Evolutionary conservation across 2,888 invertebrate species (phyloP).

Genomic region (Drosophila seclusa): DNA sequence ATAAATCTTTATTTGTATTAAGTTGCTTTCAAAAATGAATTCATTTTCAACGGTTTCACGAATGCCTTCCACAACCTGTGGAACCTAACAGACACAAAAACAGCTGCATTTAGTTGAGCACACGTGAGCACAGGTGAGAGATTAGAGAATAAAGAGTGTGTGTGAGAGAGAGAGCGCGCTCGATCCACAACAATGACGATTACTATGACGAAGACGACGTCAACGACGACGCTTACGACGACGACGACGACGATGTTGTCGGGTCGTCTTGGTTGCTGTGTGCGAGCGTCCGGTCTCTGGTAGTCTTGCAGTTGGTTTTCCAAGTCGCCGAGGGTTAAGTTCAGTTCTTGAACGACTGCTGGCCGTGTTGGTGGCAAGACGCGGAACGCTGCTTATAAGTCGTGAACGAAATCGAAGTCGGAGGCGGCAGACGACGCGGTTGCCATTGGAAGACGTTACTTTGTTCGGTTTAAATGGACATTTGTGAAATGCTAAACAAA

Average conservation of each 20-base stretch:
- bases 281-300: conserved; percentile 24
- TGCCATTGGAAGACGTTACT: conserved; percentile 55
- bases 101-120: conserved; percentile 49
- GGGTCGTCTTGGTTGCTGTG: conserved; percentile 34
- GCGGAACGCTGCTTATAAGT: conserved; percentile 44
- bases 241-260: conserved; percentile 19
- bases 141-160: conserved; percentile 9
- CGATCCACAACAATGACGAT: conserved; percentile 57
- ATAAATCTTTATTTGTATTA: background rate
- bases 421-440: conserved; percentile 41
- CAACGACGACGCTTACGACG: conserved; percentile 7
- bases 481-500: conserved; percentile 57
- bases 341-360: conserved; percentile 80
- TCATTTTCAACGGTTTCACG: conserved; percentile 32
- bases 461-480: conserved; percentile 42
- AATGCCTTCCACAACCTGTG: conserved; percentile 42
- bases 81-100: conserved; percentile 31
- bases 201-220: conserved; percentile 29
- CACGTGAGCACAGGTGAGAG: conserved; percentile 46
- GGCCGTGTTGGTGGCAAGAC: conserved; percentile 70
- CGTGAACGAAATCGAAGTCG: conserved; percentile 35
- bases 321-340: conserved; percentile 38
- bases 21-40: background rate
- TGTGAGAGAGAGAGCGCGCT: conserved; percentile 12
- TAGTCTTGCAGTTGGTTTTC: conserved; percentile 56